Percentiles rank a stretch among this genome's conserved stretches.
phyloP scores from a whole-genome alignment of 2,797 vertebrate genomes.

The Lithobates sylvaticus region DNA sequence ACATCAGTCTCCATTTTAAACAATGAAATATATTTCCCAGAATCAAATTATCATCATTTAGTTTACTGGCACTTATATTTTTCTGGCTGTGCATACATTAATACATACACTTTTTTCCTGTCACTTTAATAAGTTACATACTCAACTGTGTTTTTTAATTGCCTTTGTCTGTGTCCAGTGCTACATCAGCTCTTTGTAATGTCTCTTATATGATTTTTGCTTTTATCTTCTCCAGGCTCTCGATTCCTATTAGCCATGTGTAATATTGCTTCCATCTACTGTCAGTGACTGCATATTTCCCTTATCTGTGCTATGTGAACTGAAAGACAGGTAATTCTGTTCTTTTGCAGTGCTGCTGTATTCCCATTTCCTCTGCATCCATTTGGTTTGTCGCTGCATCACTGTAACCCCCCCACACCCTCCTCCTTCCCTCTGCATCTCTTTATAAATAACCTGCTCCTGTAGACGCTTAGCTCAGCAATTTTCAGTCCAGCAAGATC shows the following conservation, averaged over 20 bases:
- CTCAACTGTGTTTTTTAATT: background rate
- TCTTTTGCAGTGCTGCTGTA: background rate
- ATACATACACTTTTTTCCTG: background rate
- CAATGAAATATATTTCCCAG: too few relatives aligned
- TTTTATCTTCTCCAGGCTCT: background rate
- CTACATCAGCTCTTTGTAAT: background rate
- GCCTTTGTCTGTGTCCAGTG: background rate
- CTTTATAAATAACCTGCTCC: constrained; percentile 70
- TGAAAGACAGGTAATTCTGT: constrained; percentile 3
- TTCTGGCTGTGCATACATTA: background rate
- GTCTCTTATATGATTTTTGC: background rate
- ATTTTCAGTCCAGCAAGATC: constrained; percentile 60
- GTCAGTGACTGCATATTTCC: background rate
- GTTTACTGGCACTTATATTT: too few relatives aligned
- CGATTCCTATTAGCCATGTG: background rate
- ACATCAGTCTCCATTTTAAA: too few relatives aligned
- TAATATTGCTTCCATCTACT: background rate
- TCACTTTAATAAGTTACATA: background rate
- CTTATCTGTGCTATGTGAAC: background rate
- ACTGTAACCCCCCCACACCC: background rate
- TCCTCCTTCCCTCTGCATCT: constrained; percentile 40
- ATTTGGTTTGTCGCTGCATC: constrained; percentile 3
- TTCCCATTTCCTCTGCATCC: background rate
- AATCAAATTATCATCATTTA: too few relatives aligned
- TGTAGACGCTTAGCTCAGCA: constrained; percentile 72